Base-by-base conservation (phyloP, 2,888 invertebrate species). In the Torymus tubicola region DNA sequence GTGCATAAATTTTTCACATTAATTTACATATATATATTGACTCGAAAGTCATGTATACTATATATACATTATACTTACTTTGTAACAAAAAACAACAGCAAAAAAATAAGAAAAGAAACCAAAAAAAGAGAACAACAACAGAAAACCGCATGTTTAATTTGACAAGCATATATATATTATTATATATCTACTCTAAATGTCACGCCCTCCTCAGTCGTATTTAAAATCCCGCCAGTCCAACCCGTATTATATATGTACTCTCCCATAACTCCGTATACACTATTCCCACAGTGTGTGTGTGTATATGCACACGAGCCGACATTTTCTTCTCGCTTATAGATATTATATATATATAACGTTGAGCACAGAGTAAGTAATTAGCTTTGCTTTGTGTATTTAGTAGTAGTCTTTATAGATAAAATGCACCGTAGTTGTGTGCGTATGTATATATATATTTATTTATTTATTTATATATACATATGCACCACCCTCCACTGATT, bases 301-400 rank as follows among this genome's bases (percentile, higher is more conserved):
- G 10, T 75, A 12, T 65, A 31, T 71, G 65, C 64, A 71, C 71
- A 55, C 77, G 50, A 57, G 65, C 14, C 42, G 64, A n/a, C 21
- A n/a, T 57, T 42, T 52, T 64, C 60, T 60, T 52, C 78, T 71
- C 52, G 58, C 71, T 60, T 72, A 53, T n/a, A n/a, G n/a, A n/a
- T n/a, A n/a, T n/a, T n/a, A n/a, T n/a, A n/a, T n/a, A n/a, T n/a
- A n/a, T 24, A 65, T 69, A 21, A 55, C 60, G 18, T 24, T 31
- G 61, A 68, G 24, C 63, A 52, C 67, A 57, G 18, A 75, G 80
- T 80, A 80, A 80, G 80, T 80, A 76, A 80, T 76, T 71, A 68
- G 68, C 67, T 76, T 63, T 68, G 72, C 69, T 67, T 71, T n/a
- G 12, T 58, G 24, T 11, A 18, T 21, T 0, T 63, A 31, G 31